These are phyloP conservation scores for Euphydryas editha DNA, from an alignment of 2,888 invertebrate species.

Conservation along the genomic window DNA sequence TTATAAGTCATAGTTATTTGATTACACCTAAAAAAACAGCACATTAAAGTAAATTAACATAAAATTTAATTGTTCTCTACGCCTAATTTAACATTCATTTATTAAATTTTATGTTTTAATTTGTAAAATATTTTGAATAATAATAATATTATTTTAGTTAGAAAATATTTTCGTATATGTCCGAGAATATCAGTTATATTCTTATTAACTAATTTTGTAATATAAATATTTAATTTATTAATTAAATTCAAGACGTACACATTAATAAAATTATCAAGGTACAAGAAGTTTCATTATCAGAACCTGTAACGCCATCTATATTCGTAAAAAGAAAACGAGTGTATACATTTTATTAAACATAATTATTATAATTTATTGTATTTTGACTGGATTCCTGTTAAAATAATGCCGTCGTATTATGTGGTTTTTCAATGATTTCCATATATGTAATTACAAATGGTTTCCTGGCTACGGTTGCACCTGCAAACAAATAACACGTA, in stretches of 20 bases:
- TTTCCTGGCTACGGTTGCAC: conserved; percentile 34
- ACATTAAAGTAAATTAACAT: too few species aligned
- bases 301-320: conserved; percentile 24
- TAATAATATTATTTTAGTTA: too few species aligned
- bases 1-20: too few species aligned
- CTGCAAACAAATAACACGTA: conserved; percentile 33
- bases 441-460: conserved; percentile 37
- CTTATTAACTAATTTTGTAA: not conserved
- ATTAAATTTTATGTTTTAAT: too few species aligned
- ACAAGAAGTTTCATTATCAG: not conserved
- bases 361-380: conserved; percentile 19
- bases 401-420: conserved; percentile 10
- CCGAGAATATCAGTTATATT: not conserved
- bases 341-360: conserved; percentile 5
- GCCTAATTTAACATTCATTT: not conserved
- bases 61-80: too few species aligned
- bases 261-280: not conserved
- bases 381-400: conserved; percentile 11
- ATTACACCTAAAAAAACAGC: too few species aligned
- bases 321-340: not conserved
- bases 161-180: too few species aligned
- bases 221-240: not conserved
- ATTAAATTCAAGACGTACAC: not conserved
- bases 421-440: conserved; percentile 29
- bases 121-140: too few species aligned